Conservation (phyloP, 2,797 vertebrate genomes). For the Simalia tracyae region DNA sequence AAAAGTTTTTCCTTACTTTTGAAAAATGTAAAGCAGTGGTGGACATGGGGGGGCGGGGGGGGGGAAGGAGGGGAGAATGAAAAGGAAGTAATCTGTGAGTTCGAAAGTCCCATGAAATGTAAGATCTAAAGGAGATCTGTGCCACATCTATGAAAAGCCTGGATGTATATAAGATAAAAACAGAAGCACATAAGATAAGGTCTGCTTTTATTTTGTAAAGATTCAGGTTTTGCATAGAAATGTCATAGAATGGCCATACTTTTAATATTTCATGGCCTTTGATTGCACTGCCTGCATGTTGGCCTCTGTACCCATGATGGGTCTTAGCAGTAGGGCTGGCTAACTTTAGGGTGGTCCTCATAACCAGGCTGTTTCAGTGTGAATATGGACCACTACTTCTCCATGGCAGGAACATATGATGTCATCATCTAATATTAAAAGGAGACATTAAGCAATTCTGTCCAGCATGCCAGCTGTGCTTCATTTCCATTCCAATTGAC, state of each 20-base stretch:
- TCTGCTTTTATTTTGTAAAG: background rate
- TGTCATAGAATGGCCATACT: background rate
- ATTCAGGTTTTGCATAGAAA: background rate
- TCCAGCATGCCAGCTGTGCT: too few species aligned
- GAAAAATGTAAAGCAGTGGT: background rate
- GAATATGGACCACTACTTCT: too few species aligned
- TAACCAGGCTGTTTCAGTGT: too few species aligned
- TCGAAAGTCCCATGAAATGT: background rate
- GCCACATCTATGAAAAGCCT: background rate
- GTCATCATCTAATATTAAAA: too few species aligned
- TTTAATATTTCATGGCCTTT: background rate
- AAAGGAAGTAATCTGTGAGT: background rate
- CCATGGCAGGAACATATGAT: too few species aligned
- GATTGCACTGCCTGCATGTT: background rate
- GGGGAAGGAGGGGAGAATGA: too few species aligned
- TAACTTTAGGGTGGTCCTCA: too few species aligned
- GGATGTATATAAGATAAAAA: background rate
- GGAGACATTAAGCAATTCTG: too few species aligned
- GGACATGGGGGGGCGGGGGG: background rate
- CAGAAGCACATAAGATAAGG: background rate
- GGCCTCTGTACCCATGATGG: background rate
- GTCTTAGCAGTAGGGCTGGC: too few species aligned
- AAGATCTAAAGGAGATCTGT: background rate
- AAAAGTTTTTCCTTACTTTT: background rate
- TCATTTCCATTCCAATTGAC: too few species aligned